Percentiles rank a stretch among this genome's conserved stretches.
phyloP scores from a whole-genome alignment of 2,888 invertebrate species.

The Pristionchus fissidentatus region DNA sequence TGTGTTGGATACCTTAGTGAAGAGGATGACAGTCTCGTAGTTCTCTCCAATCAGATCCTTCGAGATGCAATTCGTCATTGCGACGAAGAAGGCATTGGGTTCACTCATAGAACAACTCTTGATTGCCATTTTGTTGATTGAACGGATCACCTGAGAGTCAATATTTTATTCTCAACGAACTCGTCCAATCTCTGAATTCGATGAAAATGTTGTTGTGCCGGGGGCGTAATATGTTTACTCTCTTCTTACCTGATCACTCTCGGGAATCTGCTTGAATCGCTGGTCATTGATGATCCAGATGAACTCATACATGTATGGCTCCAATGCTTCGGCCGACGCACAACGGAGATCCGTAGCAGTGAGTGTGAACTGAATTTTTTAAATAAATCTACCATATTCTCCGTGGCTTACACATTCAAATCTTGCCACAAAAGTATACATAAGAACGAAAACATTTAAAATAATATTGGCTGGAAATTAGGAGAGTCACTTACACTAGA shows the following conservation, averaged over 20 bases:
- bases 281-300: not conserved
- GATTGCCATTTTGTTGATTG: constrained; percentile 31
- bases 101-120: constrained; percentile 31
- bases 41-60: not conserved
- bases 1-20: constrained; percentile 12
- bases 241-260: constrained; percentile 26
- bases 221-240: too few relatives aligned
- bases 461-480: not conserved
- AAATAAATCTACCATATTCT: not conserved
- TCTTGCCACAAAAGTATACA: not conserved
- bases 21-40: not conserved
- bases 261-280: not conserved
- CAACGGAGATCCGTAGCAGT: not conserved
- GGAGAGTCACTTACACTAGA: not conserved
- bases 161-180: not conserved
- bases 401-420: too few relatives aligned
- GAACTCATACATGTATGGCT: constrained; percentile 24
- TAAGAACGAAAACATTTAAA: not conserved
- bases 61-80: constrained; percentile 25
- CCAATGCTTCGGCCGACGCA: constrained; percentile 23
- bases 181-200: not conserved
- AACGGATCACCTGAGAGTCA: constrained; percentile 7
- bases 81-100: constrained; percentile 43
- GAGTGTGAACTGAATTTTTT: constrained; percentile 13
- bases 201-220: not conserved